Evolutionary conservation across 2,888 invertebrate genomes (phyloP), one percentile per base, ranked within the genome.

Genomic region (Pristionchus mayeri): DNA sequence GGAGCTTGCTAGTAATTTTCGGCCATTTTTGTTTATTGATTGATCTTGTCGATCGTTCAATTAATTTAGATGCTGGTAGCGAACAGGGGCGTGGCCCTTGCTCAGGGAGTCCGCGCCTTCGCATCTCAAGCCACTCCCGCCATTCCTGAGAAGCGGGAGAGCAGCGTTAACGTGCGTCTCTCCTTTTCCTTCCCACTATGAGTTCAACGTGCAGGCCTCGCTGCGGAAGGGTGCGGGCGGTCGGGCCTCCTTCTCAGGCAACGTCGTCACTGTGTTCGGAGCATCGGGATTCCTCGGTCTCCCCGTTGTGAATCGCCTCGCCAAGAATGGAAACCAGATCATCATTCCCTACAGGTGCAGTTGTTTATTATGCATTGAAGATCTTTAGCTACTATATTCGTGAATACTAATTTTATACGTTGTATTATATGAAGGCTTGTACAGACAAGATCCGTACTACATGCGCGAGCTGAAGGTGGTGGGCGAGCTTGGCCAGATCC

Each of bases 191-290:
- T 50, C 30, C 13, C 16, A 48, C 7, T 44, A 78, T 48, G 13
- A n/a, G n/a, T 37, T 82, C 37, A 34, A 18, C n/a, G 40, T 11
- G 2, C 40, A 83, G 83, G 50, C 83, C 24, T 83, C 83, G 54
- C 54, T 83, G 21, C 83, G 83, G 24, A 83, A 89, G 71, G 94
- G 94, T 13, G 92, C 93, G 54, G 94, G 94, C 34, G 98, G 98
- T 27, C 95, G 99, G 52, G 96, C 96, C 89, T 98, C 98, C 92
- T 99, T 98, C 93, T 98, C 96, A 94, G 99, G 99, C 0, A 95
- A 96, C 84, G 97, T 98, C 2, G 97, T 97, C n/a, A 99, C 99
- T n/a, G 96, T 99, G 0, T 90, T 87, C 80, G 91, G 91, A 24
- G 98, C 82, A 85, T 95, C 95, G 52, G 98, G 98, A 2, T 97